Conservation (phyloP, 2,797 vertebrate genomes). For the Ctenopoma multispine region DNA sequence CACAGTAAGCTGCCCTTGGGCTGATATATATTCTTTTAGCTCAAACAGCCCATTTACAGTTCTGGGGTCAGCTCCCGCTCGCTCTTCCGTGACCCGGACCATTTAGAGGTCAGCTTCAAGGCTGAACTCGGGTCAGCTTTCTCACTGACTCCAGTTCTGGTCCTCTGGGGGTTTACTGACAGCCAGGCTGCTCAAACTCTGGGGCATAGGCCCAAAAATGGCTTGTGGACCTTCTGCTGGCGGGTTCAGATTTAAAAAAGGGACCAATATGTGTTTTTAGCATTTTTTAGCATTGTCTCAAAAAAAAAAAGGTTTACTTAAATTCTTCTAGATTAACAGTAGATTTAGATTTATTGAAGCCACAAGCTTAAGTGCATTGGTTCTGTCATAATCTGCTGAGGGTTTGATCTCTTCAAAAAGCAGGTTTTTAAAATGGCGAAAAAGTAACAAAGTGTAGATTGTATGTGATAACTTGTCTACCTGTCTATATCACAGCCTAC, state of each 20-base stretch:
- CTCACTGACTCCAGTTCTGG: constrained; percentile 65
- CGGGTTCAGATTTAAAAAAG: neutral
- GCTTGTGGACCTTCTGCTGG: neutral
- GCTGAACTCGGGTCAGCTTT: constrained; percentile 64
- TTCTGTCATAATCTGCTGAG: too few species aligned
- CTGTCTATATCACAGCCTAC: too few species aligned
- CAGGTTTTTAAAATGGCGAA: too few species aligned
- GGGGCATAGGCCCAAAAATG: constrained; percentile 6
- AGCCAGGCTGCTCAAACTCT: constrained; percentile 21
- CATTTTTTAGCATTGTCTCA: neutral
- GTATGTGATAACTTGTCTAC: too few species aligned
- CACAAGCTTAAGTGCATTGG: too few species aligned
- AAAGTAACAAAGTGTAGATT: too few species aligned
- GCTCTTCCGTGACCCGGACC: constrained; percentile 64
- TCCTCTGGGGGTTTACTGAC: constrained; percentile 46
- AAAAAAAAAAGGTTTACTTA: too few species aligned
- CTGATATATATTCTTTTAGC: constrained; percentile 65
- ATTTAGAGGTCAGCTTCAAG: constrained; percentile 68
- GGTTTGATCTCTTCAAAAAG: too few species aligned
- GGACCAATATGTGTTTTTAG: neutral
- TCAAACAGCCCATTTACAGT: constrained; percentile 77
- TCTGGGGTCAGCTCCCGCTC: constrained; percentile 66
- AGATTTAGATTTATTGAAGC: too few species aligned
- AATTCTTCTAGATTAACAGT: too few species aligned
- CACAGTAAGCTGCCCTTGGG: constrained; percentile 59